Evolutionary conservation across 2,888 invertebrate species (phyloP), one percentile per base, ranked within the genome.

Genomic region (Phengaris alcon): DNA sequence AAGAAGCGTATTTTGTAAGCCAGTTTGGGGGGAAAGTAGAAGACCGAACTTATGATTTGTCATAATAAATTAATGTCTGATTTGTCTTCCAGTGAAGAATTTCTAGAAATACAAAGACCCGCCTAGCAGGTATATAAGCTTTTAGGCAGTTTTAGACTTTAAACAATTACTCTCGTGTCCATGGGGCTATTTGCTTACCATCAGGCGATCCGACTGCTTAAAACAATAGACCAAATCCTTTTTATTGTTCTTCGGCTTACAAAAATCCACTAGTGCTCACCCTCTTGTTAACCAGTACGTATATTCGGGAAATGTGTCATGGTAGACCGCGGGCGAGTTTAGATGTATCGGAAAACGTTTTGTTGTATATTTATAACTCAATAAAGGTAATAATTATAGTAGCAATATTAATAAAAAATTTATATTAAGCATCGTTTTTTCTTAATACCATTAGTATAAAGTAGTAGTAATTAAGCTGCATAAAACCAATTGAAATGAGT

Each of bases 331-430:
- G 48, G 69, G 70, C 48, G 48, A 70, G 70, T 54, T 3, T 7
- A 54, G 72, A 72, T 52, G 70, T 52, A 52, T 54, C 72, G 72
- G 54, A 52, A 54, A 72, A 35, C 72, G 72, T 72, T 72, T 72
- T 72, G 72, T 72, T 72, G 72, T 72, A 72, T 72, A 72, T 72
- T 72, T 72, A 70, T 75, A 75, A 74, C 68, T 68, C 68, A 68
- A 75, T 75, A 59, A 70, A 70, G 69, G 75, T 75, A 75, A 35
- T 35, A 35, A 75, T 70, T 75, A 70, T 75, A 75, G 75, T 75
- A 75, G 70, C 59, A 70, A 75, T 75, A 70, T 75, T 70, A 75
- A 75, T 75, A 75, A 72, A 70, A 59, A 70, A 72, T 75, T 75
- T 75, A 75, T 75, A 75, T 72, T 69, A 75, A 54, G 12, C 9